A percentile compares a stretch with the other conserved stretches of the same genome.
These are phyloP conservation scores for Aphodius sticticus DNA, from an alignment of 2,888 invertebrate genomes.

Conservation along the genomic window DNA sequence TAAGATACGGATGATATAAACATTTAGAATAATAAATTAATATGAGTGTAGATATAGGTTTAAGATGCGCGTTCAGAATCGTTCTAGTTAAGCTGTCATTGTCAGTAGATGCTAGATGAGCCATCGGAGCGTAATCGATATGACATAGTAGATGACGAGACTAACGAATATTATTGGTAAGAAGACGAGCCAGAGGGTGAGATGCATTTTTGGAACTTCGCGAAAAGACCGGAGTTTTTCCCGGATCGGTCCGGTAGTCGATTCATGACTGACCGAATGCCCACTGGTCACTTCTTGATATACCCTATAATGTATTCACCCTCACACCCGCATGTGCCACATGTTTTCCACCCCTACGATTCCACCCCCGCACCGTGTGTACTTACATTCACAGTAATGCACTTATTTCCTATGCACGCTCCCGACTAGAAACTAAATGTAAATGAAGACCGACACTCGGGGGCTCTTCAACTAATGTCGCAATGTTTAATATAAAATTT, in stretches of 20 bases:
- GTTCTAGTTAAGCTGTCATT: background rate
- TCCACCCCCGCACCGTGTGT: constrained; percentile 14
- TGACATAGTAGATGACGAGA: constrained; percentile 51
- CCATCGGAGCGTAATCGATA: constrained; percentile 48
- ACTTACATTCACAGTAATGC: constrained; percentile 26
- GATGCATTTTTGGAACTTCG: constrained; percentile 34
- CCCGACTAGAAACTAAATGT: background rate
- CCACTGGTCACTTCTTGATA: constrained; percentile 58
- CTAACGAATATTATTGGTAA: constrained; percentile 51
- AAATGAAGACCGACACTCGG: background rate
- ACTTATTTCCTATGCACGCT: background rate
- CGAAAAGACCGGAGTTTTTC: background rate
- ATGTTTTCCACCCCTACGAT: constrained; percentile 43
- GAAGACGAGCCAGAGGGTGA: constrained; percentile 39
- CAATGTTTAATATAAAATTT: constrained; percentile 35
- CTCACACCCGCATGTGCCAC: constrained; percentile 53
- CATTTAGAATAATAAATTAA: constrained; percentile 44
- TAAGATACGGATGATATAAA: constrained; percentile 45
- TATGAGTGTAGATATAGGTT: background rate
- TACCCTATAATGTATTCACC: constrained; percentile 59
- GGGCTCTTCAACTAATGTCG: constrained; percentile 24
- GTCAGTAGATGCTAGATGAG: constrained; percentile 42
- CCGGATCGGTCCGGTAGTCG: constrained; percentile 17
- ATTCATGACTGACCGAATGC: constrained; percentile 47
- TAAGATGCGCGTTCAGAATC: background rate